A percentile compares a stretch with the other conserved stretches of the same genome.
Evolutionary conservation across 2,113 vertebrate genomes (phyloP).

Genomic region (Cyprinodon variegatus): DNA sequence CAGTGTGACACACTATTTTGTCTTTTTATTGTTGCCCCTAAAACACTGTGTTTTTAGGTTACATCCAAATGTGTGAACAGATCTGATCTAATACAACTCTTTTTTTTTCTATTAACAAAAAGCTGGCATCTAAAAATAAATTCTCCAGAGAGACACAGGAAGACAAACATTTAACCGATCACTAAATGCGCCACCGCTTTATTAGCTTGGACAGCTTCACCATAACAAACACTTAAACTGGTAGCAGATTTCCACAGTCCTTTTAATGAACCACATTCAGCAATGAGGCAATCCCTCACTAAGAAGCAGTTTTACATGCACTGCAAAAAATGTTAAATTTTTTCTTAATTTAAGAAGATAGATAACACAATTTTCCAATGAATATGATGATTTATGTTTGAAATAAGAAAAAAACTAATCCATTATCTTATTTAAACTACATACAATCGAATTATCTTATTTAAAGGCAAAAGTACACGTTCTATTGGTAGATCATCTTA

Average conservation of each 20-base stretch:
- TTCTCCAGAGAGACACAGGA: not conserved
- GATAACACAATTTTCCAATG: too few relatives aligned
- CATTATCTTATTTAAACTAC: too few relatives aligned
- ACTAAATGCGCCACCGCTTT: conserved; percentile 19
- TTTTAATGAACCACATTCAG: conserved; percentile 20
- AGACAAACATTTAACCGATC: conserved; percentile 24
- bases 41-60: not conserved
- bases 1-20: not conserved
- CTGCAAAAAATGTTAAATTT: too few relatives aligned
- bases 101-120: not conserved
- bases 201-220: not conserved
- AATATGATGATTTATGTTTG: too few relatives aligned
- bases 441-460: too few relatives aligned
- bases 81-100: not conserved
- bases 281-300: conserved; percentile 33
- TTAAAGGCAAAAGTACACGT: too few relatives aligned
- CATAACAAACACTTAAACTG: conserved; percentile 21
- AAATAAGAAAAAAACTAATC: too few relatives aligned
- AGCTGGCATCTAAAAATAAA: too few relatives aligned
- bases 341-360: too few relatives aligned
- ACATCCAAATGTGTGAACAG: not conserved
- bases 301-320: conserved; percentile 5
- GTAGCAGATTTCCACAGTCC: conserved; percentile 28
- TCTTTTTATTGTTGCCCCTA: not conserved
- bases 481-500: too few relatives aligned